Base-by-base conservation (phyloP, 2,797 vertebrate genomes). In the Anniella stebbinsi region DNA sequence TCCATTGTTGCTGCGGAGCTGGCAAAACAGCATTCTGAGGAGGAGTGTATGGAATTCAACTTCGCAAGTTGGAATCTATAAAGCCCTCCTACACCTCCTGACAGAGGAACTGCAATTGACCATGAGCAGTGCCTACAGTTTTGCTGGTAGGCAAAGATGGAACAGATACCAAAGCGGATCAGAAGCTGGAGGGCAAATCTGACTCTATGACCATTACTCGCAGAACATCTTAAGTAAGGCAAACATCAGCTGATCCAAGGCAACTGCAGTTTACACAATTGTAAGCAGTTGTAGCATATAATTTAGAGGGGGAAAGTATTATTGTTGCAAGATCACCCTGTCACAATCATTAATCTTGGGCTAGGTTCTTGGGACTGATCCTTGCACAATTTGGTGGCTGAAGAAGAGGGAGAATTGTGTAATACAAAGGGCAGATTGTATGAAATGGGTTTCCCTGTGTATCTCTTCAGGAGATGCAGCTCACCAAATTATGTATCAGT, bases 31-130 rank as follows among this genome's bases (percentile, higher is more conserved):
- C 66, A 36, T 60, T 45, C 30, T 54, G 88, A 77, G 54, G 51
- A 80, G 83, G 76, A n/a, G 67, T 80, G 10, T 48, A 41, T 36
- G 51, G 88, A 88, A 88, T 88, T 63, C 48, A 70, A 21, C 66
- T 21, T 30, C 57, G 41, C 41, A 38, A 54, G 33, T 25, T 80
- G 86, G 86, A 80, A 70, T 80, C 88, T 85, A 3, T 36, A 25
- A 33, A 86, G 66, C 66, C 78, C 75, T 80, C 83, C 83, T 63
- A 73, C 87, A 66, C 30, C 0, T 18, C 69, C 15, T 41, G 41
- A 60, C 36, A 41, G 75, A 85, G 66, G 76, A 84, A 70, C 38
- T 48, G 8, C 18, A 78, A 86, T 5, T 70, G 57, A 36, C 18
- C 25, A 36, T 21, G 41, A 25, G 17, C 8, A 33, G 28, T 41